phyloP scores from a whole-genome alignment of 2,888 invertebrate genomes.

The Malthinus flaveolus region DNA sequence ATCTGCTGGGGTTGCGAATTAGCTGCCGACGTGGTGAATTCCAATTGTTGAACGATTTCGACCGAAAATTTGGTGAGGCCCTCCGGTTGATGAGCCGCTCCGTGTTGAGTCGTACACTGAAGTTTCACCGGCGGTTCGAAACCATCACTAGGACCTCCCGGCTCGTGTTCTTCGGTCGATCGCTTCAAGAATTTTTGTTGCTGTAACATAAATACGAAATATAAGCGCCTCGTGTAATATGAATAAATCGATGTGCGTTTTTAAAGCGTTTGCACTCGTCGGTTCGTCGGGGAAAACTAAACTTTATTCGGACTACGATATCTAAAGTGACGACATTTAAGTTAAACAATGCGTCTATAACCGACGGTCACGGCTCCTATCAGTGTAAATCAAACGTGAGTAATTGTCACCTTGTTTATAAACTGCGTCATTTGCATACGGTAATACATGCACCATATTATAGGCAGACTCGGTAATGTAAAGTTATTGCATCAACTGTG shows the following conservation, averaged over 20 bases:
- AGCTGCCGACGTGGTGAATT: conserved; percentile 85
- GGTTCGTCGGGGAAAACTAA: conserved; percentile 19
- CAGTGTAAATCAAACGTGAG: conserved; percentile 33
- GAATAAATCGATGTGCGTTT: background rate
- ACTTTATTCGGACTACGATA: conserved; percentile 23
- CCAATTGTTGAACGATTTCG: conserved; percentile 89
- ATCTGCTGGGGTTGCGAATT: conserved; percentile 89
- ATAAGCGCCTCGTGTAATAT: conserved; percentile 8
- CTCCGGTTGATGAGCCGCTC: conserved; percentile 55
- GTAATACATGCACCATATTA: conserved; percentile 27
- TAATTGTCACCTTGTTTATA: conserved; percentile 39
- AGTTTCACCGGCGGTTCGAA: conserved; percentile 80
- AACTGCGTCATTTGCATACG: conserved; percentile 40
- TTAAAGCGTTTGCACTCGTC: conserved; percentile 13
- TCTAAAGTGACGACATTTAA: conserved; percentile 25
- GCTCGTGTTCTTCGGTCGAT: conserved; percentile 69
- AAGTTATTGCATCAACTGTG: conserved; percentile 20
- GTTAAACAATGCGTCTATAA: conserved; percentile 31
- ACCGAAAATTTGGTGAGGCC: conserved; percentile 79
- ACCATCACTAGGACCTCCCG: conserved; percentile 46
- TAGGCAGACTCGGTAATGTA: conserved; percentile 19
- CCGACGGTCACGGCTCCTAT: conserved; percentile 30
- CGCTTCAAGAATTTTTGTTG: conserved; percentile 84
- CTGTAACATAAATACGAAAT: conserved; percentile 55
- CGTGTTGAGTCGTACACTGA: conserved; percentile 63